Evolutionary conservation across 1,140 invertebrate genomes (phyloP).

Genomic region (Pinna nobilis): DNA sequence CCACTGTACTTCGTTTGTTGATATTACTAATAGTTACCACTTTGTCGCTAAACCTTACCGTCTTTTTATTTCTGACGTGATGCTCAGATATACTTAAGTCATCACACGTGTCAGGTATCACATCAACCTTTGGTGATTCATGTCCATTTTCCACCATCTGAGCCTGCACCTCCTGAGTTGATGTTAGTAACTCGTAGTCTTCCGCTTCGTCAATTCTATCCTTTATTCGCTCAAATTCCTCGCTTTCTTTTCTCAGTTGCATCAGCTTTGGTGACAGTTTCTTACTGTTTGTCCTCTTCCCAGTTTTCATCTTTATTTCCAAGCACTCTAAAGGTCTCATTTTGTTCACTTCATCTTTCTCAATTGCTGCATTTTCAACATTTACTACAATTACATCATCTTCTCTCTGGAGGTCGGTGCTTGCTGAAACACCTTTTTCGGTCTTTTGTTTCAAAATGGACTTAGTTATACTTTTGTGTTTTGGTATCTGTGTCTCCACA

Average conservation of each 20-base stretch:
- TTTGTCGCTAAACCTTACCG: no score
- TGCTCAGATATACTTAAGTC: no score
- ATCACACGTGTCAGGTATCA: no score
- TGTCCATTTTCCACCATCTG: constrained; percentile 30
- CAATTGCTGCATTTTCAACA: no score
- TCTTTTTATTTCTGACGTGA: no score
- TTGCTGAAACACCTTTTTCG: not conserved
- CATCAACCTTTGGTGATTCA: no score
- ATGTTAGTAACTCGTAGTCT: constrained; percentile 60
- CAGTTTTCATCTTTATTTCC: not conserved
- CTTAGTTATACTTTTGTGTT: not conserved
- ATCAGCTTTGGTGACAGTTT: constrained; percentile 12
- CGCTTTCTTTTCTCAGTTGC: not conserved
- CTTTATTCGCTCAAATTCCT: constrained; percentile 37
- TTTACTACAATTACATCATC: not conserved
- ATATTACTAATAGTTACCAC: no score
- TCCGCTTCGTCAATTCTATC: constrained; percentile 60
- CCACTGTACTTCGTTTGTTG: no score
- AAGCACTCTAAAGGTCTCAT: no score
- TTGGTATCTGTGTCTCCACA: not conserved
- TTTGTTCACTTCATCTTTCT: not conserved
- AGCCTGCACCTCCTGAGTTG: constrained; percentile 57
- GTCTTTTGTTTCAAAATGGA: not conserved
- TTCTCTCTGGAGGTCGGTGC: not conserved
- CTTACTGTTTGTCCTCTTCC: constrained; percentile 10